Evolutionary conservation across 2,888 invertebrate species (phyloP).

Genomic region (Xanthostigma xanthostigma): DNA sequence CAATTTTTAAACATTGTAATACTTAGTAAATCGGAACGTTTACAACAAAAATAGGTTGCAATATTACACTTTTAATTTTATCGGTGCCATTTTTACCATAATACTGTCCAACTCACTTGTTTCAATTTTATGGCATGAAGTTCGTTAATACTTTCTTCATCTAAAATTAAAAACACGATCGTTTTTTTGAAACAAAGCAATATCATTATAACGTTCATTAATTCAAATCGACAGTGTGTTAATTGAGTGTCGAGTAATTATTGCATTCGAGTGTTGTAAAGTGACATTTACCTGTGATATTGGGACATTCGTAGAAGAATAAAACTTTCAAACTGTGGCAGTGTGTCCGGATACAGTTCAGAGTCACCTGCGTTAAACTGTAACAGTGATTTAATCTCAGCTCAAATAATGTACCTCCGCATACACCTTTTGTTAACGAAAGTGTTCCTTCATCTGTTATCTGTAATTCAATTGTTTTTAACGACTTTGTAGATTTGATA

Average conservation of each 20-base stretch:
- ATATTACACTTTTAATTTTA: background rate
- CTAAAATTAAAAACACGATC: too few relatives aligned
- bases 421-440: conserved; percentile 18
- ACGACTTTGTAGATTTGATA: too few relatives aligned
- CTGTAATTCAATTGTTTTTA: conserved; percentile 13
- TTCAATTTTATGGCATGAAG: conserved; percentile 17
- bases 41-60: too few relatives aligned
- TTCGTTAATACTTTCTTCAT: too few relatives aligned
- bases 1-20: too few relatives aligned
- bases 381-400: conserved; percentile 22
- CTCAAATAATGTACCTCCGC: conserved; percentile 20
- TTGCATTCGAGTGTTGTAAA: background rate
- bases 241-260: too few relatives aligned
- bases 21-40: too few relatives aligned
- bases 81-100: conserved; percentile 16
- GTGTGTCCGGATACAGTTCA: conserved; percentile 18
- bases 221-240: too few relatives aligned
- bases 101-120: conserved; percentile 22
- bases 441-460: conserved; percentile 22
- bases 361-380: conserved; percentile 19
- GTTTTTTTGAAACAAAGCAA: too few relatives aligned
- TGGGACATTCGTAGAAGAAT: conserved; percentile 17
- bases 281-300: conserved; percentile 11
- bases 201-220: too few relatives aligned
- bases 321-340: conserved; percentile 23